Evolutionary conservation across 2,888 invertebrate species (phyloP).

Genomic region (Brachyopa scutellaris): DNA sequence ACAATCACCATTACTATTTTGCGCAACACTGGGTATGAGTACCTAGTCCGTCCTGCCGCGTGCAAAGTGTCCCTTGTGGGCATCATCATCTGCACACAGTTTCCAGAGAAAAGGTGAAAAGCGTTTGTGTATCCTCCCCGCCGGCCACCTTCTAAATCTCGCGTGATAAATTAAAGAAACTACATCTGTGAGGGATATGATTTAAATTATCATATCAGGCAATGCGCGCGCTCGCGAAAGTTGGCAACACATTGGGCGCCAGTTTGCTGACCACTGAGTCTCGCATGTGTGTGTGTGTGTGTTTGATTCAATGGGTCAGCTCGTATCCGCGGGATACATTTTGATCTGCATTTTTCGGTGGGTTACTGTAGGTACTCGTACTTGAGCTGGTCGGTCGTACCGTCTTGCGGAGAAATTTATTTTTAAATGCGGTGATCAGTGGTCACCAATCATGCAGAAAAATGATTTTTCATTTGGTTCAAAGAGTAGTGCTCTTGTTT

Average conservation of each 20-base stretch:
- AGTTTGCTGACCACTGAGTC: constrained; percentile 66
- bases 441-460: constrained; percentile 68
- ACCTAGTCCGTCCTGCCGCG: too few species aligned
- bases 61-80: constrained; percentile 52
- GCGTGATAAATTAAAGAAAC: constrained; percentile 68
- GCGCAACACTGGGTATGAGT: too few species aligned
- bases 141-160: constrained; percentile 42
- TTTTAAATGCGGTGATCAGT: constrained; percentile 51
- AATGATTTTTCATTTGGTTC: constrained; percentile 67
- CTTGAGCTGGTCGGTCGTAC: background rate
- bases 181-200: constrained; percentile 47
- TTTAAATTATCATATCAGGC: constrained; percentile 71
- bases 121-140: constrained; percentile 9
- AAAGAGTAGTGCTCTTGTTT: constrained; percentile 5
- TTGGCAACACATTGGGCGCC: constrained; percentile 65
- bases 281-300: constrained; percentile 8
- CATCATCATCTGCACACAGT: constrained; percentile 21
- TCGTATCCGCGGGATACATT: constrained; percentile 68
- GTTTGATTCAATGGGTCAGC: constrained; percentile 70
- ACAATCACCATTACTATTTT: constrained; percentile 37
- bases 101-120: constrained; percentile 10
- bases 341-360: constrained; percentile 67
- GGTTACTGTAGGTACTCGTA: constrained; percentile 34
- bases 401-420: constrained; percentile 67
- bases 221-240: constrained; percentile 54